A percentile compares a stretch with the other conserved stretches of the same genome.
Conservation (phyloP, 2,113 vertebrate genomes). For the Megatriorchis doriae region DNA sequence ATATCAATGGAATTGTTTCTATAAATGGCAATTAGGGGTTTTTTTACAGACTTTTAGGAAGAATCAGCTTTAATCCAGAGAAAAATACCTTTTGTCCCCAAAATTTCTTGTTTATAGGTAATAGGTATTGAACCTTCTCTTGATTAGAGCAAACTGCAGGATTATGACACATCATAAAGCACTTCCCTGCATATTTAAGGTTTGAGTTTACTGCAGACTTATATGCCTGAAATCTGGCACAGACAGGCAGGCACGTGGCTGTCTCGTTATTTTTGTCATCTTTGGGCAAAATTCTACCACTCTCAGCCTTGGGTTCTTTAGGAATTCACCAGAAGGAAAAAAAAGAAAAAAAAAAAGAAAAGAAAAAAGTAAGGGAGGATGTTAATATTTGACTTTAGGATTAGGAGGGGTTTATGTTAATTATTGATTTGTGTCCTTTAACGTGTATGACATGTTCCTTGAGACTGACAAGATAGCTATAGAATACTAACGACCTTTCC, state of each 20-base stretch:
- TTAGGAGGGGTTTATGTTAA: not conserved
- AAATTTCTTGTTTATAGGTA: not conserved
- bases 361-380: not conserved
- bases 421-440: conserved; percentile 29
- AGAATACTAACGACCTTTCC: not conserved
- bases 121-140: not conserved
- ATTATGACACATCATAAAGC: not conserved
- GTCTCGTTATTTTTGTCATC: not conserved
- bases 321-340: not conserved
- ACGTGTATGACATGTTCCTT: not conserved
- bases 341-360: too few relatives aligned
- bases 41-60: not conserved
- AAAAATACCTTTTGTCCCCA: not conserved
- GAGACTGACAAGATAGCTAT: not conserved
- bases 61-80: not conserved
- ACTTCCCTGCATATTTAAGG: not conserved
- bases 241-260: not conserved
- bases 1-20: not conserved
- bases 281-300: not conserved
- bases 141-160: not conserved
- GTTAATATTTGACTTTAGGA: conserved; percentile 1
- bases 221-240: not conserved
- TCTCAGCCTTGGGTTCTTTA: not conserved
- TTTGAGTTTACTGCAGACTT: not conserved
- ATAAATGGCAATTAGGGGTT: not conserved